Conservation (phyloP, 2,888 invertebrate species). For the Patella pellucida region DNA sequence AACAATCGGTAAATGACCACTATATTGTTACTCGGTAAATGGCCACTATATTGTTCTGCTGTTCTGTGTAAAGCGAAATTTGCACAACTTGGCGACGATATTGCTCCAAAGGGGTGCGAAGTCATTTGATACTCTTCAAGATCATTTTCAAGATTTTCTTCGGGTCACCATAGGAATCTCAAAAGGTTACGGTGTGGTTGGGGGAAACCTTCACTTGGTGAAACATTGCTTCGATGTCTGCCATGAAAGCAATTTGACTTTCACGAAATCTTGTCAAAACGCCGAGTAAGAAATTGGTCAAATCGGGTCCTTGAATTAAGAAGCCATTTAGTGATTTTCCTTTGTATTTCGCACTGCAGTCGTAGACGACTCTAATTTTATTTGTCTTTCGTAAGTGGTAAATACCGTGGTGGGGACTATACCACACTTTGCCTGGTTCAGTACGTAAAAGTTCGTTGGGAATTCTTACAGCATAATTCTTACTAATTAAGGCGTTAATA, state of each 20-base stretch:
- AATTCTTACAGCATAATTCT: constrained; percentile 5
- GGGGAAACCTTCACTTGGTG: constrained; percentile 11
- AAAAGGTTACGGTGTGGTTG: neutral
- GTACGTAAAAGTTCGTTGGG: neutral
- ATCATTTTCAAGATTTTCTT: neutral
- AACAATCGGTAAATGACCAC: neutral
- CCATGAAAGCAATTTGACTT: constrained; percentile 10
- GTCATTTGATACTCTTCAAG: constrained; percentile 14
- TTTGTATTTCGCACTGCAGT: constrained; percentile 15
- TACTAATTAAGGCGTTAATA: constrained; percentile 14
- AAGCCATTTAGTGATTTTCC: constrained; percentile 17
- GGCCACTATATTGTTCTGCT: neutral
- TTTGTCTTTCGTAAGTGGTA: constrained; percentile 26
- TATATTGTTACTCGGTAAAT: neutral
- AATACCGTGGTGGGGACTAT: constrained; percentile 18
- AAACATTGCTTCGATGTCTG: constrained; percentile 12
- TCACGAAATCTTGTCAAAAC: constrained; percentile 5
- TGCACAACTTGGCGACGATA: constrained; percentile 11
- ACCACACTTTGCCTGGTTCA: neutral
- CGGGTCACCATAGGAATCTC: constrained; percentile 11
- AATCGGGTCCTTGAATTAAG: constrained; percentile 19
- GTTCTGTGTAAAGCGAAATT: constrained; percentile 6
- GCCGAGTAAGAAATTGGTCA: constrained; percentile 8
- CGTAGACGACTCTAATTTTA: constrained; percentile 18
- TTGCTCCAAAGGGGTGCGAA: constrained; percentile 9